Evolutionary conservation across 1,140 invertebrate species (phyloP).

Genomic region (Heliconius hewitsoni): DNA sequence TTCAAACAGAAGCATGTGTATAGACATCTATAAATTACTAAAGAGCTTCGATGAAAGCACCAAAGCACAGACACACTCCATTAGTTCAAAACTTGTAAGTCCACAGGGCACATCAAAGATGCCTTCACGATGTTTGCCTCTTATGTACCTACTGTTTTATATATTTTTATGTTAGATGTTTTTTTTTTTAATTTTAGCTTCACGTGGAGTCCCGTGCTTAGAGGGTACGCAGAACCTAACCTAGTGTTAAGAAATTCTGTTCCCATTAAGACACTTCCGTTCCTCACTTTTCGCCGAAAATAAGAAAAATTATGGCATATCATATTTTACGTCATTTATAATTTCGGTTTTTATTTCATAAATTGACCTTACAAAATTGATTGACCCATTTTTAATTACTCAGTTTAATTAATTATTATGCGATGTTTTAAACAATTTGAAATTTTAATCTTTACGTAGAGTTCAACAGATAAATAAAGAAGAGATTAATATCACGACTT

Average conservation of each 20-base stretch:
- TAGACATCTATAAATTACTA: constrained; percentile 30
- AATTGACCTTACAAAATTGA: background rate
- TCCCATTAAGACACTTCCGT: no score
- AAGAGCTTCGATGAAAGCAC: constrained; percentile 36
- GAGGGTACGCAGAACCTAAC: no score
- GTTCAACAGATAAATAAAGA: background rate
- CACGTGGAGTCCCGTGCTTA: no score
- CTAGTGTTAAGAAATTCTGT: no score
- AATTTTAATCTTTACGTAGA: background rate
- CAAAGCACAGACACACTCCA: constrained; percentile 36
- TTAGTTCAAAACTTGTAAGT: constrained; percentile 42
- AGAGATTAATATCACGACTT: background rate
- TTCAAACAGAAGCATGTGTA: constrained; percentile 8
- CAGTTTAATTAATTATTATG: background rate
- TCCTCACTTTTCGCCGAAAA: no score
- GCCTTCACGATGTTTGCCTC: constrained; percentile 12
- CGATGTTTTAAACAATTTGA: background rate
- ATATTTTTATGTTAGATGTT: background rate
- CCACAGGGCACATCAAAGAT: constrained; percentile 31
- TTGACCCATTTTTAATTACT: background rate
- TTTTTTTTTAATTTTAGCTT: no score
- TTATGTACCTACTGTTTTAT: background rate
- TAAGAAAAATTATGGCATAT: background rate
- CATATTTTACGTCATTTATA: background rate
- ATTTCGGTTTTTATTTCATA: no score